A percentile compares a stretch with the other conserved stretches of the same genome.
These are phyloP conservation scores for Parnassius glacialis DNA, from an alignment of 2,888 invertebrate genomes.

Conservation along the genomic window DNA sequence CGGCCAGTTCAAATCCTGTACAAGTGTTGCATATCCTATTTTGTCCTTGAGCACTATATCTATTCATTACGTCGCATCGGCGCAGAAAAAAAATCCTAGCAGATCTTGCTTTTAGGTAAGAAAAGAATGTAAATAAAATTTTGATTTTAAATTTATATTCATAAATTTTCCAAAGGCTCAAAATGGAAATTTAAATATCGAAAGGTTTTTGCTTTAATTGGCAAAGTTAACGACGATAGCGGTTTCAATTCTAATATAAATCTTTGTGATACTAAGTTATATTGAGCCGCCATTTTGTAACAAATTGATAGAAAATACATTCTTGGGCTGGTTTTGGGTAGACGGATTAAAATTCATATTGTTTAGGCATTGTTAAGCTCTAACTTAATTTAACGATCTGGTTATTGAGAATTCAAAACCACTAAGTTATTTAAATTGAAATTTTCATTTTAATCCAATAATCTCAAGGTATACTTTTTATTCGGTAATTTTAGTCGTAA, in stretches of 20 bases:
- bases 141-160: not conserved
- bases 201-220: slow-evolving; percentile 21
- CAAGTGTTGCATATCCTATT: too few species aligned
- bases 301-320: slow-evolving; percentile 17
- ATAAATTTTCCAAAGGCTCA: not conserved
- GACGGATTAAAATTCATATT: slow-evolving; percentile 6
- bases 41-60: too few species aligned
- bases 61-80: too few species aligned
- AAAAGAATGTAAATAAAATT: too few species aligned
- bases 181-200: slow-evolving; percentile 10
- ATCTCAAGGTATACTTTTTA: too few species aligned
- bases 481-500: too few species aligned
- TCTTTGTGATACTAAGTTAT: slow-evolving; percentile 4
- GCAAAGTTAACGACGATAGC: slow-evolving; percentile 18
- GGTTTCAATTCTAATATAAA: slow-evolving; percentile 18
- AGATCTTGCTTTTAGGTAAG: too few species aligned
- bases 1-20: too few species aligned
- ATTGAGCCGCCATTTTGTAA: slow-evolving; percentile 16
- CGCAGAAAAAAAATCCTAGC: too few species aligned
- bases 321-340: not conserved
- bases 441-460: not conserved
- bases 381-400: slow-evolving; percentile 11
- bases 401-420: slow-evolving; percentile 13
- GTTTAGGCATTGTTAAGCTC: slow-evolving; percentile 14
- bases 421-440: slow-evolving; percentile 8